Evolutionary conservation across 2,888 invertebrate species (phyloP).

Genomic region (Tenodera sinensis): DNA sequence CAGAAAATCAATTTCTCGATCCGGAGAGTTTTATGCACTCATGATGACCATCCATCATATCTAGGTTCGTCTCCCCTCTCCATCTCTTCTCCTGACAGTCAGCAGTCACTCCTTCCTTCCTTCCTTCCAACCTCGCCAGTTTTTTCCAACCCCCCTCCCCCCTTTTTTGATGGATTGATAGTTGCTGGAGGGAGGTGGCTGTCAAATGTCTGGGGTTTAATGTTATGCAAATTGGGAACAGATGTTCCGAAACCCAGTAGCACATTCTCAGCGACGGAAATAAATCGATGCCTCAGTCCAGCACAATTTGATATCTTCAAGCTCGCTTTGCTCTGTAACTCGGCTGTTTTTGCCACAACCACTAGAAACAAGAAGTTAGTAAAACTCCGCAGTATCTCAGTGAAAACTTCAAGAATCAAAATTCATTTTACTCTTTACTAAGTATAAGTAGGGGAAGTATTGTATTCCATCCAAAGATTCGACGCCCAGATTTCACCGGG

Average conservation of each 20-base stretch:
- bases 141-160: not conserved
- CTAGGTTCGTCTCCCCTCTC: not conserved
- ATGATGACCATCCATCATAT: not conserved
- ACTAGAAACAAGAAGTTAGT: no score
- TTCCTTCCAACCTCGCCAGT: not conserved
- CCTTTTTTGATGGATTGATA: not conserved
- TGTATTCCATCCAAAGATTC: no score
- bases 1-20: not conserved
- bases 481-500: no score
- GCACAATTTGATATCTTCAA: not conserved
- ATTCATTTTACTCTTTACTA: no score
- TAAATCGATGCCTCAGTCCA: not conserved
- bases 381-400: no score
- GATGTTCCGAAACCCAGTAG: not conserved
- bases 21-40: not conserved
- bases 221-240: not conserved
- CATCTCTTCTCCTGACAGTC: not conserved
- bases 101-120: not conserved
- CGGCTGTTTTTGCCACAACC: no score
- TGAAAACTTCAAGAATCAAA: no score
- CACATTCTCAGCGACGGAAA: not conserved
- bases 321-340: not conserved
- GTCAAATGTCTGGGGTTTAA: not conserved
- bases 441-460: no score
- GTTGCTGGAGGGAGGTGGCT: not conserved